Evolutionary conservation across 2,888 invertebrate species (phyloP).

Genomic region (Xiphydria camelus): DNA sequence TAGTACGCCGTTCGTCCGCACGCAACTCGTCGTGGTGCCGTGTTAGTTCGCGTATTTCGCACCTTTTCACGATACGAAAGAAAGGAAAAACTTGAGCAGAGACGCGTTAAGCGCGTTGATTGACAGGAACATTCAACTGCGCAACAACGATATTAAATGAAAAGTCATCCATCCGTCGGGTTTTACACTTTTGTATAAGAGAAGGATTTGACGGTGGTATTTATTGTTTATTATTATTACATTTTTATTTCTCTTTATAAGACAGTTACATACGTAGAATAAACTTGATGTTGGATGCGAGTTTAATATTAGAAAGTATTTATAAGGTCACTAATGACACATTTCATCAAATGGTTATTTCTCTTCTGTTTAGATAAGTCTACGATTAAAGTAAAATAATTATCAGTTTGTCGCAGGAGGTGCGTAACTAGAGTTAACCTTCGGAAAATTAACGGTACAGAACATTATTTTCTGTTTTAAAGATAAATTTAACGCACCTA

Average conservation of each 20-base stretch:
- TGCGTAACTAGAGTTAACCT: slow-evolving; percentile 9
- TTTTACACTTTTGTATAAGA: slow-evolving; percentile 11
- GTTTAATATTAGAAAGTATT: slow-evolving; percentile 20
- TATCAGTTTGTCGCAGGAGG: slow-evolving; percentile 11
- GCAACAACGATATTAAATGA: slow-evolving; percentile 15
- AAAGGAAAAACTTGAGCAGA: too few species aligned
- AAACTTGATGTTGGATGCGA: slow-evolving; percentile 15
- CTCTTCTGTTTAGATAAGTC: slow-evolving; percentile 3
- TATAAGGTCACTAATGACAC: slow-evolving; percentile 15
- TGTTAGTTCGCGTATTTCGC: too few species aligned
- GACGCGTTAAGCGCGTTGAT: too few species aligned
- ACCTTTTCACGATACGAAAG: too few species aligned
- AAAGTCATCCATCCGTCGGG: not conserved
- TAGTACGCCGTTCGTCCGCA: too few species aligned
- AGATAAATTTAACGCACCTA: slow-evolving; percentile 23
- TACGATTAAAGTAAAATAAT: slow-evolving; percentile 3
- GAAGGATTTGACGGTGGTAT: slow-evolving; percentile 17
- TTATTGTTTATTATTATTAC: slow-evolving; percentile 20
- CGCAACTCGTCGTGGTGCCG: too few species aligned
- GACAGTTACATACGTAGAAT: slow-evolving; percentile 28
- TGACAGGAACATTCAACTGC: too few species aligned
- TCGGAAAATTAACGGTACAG: slow-evolving; percentile 18
- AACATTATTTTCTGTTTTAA: slow-evolving; percentile 11
- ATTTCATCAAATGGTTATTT: slow-evolving; percentile 13
- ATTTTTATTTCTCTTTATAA: slow-evolving; percentile 23